Evolutionary conservation across 2,797 vertebrate genomes (phyloP).

Genomic region (Lindbergichthys nudifrons): DNA sequence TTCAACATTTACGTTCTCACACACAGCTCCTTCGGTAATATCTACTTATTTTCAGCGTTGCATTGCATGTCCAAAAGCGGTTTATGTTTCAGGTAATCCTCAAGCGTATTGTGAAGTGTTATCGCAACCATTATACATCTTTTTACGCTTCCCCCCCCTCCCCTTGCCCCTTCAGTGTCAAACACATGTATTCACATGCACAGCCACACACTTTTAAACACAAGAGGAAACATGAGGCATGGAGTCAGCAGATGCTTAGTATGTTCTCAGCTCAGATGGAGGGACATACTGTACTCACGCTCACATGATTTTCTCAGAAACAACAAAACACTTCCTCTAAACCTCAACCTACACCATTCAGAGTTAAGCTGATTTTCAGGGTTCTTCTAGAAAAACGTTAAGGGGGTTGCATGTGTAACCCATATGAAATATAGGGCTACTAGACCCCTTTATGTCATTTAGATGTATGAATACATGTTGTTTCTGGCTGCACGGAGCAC

Average conservation of each 20-base stretch:
- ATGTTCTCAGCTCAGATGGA: slow-evolving; percentile 13
- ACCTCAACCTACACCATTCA: slow-evolving; percentile 25
- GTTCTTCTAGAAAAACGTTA: slow-evolving; percentile 22
- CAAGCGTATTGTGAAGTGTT: background rate
- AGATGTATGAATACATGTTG: too few species aligned
- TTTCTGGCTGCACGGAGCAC: too few species aligned
- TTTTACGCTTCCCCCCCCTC: background rate
- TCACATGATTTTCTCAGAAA: slow-evolving; percentile 32
- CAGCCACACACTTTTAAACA: background rate
- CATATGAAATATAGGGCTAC: too few species aligned
- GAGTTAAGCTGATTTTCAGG: slow-evolving; percentile 35
- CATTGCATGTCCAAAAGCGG: background rate
- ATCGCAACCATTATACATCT: background rate
- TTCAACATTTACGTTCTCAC: background rate
- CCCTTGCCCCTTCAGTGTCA: background rate
- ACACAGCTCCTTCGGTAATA: background rate
- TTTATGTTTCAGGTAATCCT: background rate
- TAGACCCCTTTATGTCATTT: too few species aligned
- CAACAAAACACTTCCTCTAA: slow-evolving; percentile 35
- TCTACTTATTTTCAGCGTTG: background rate
- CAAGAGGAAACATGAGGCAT: background rate
- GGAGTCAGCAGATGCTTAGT: background rate
- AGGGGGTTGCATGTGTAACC: background rate
- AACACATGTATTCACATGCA: background rate
- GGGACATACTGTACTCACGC: slow-evolving; percentile 4